Evolutionary conservation across 1,140 invertebrate genomes (phyloP).

Genomic region (Acromyrmex heyeri): DNA sequence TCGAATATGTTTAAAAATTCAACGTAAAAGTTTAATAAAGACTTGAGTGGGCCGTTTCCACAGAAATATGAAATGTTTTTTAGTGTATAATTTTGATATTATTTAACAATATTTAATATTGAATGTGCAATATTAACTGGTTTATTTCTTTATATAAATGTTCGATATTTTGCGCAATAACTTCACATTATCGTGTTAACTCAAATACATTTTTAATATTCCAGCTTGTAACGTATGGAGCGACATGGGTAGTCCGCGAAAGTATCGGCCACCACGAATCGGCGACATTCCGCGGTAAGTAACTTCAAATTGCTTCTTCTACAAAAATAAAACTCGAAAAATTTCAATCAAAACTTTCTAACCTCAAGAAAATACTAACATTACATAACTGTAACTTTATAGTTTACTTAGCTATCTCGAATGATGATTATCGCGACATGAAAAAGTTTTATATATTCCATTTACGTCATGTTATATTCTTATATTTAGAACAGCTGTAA

Average conservation of each 20-base stretch:
- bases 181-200: neutral
- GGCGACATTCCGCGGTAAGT: conserved; percentile 82
- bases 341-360: neutral
- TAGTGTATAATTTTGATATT: neutral
- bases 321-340: conserved; percentile 16
- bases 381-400: neutral
- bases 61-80: too few species aligned
- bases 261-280: conserved; percentile 80
- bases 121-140: neutral
- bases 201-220: conserved; percentile 58
- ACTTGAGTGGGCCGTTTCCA: too few species aligned
- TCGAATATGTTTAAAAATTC: too few species aligned
- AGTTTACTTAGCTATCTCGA: neutral
- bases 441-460: neutral
- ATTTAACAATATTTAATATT: conserved; percentile 15
- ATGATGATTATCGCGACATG: neutral
- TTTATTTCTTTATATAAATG: neutral
- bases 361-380: neutral
- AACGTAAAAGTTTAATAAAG: too few species aligned
- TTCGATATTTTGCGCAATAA: conserved; percentile 6
- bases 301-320: conserved; percentile 13
- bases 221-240: conserved; percentile 78
- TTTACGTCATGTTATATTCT: conserved; percentile 19
- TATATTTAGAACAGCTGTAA: neutral
- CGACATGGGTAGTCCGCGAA: conserved; percentile 75